A percentile compares a stretch with the other conserved stretches of the same genome.
Evolutionary conservation across 2,113 vertebrate species (phyloP).

Genomic region (Eupsittula cactorum): DNA sequence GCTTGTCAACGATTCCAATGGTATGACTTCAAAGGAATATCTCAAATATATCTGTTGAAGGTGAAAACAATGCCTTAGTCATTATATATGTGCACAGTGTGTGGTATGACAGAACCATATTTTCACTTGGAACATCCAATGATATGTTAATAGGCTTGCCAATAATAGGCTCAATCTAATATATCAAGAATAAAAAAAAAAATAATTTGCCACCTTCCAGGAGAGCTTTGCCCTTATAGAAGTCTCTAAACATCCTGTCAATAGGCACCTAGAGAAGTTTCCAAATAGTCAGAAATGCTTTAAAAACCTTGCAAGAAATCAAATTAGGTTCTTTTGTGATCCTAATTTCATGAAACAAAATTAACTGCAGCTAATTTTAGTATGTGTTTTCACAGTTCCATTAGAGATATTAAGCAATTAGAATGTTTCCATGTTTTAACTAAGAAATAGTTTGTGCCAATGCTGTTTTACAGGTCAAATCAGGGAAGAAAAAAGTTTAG

Average conservation of each 20-base stretch:
- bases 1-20: neutral
- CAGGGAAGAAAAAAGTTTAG: neutral
- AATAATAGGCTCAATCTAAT: neutral
- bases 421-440: neutral
- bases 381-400: constrained; percentile 15
- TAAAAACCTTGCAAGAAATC: neutral
- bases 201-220: neutral
- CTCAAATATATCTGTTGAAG: neutral
- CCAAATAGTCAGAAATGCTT: neutral
- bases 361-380: constrained; percentile 19
- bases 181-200: neutral
- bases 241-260: neutral
- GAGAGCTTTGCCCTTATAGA: neutral
- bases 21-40: neutral
- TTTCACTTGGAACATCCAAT: neutral
- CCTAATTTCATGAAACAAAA: neutral
- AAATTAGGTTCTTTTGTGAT: neutral
- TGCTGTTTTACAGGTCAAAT: neutral
- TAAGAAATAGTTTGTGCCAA: neutral
- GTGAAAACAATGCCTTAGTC: neutral
- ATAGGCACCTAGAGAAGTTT: neutral
- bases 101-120: neutral
- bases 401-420: constrained; percentile 8
- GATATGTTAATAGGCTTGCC: neutral
- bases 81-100: neutral